Evolutionary conservation across 2,113 vertebrate species (phyloP), one percentile per base, ranked within the genome.

Genomic region (Microtus richardsoni): DNA sequence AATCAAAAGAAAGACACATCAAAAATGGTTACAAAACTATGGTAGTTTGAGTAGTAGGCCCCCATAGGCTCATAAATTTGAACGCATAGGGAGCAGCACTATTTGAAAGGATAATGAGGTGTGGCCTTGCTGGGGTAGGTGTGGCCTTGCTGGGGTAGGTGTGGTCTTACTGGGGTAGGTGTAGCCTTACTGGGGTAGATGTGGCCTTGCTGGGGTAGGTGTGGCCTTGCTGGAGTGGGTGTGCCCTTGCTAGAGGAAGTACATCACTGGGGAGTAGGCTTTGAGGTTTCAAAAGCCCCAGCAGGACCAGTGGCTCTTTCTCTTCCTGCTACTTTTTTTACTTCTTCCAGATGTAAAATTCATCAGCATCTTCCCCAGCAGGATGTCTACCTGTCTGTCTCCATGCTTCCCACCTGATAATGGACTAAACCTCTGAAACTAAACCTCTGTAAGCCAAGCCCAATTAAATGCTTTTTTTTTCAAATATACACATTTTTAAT

Each of bases 401-500:
- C 36, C 68, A n/a, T 71, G 36, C 1, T 71, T 71, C 68, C 68
- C 9, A 7, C 68, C n/a, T 41, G 71, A 41, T 41, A 41, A 6
- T 74, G 71, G 21, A 74, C 71, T 74, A 74, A 41, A 74, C 68
- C 16, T 71, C 68, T 41, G 19, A n/a, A n/a, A 74, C 71, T 74
- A 74, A 41, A 74, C 68, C 16, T 71, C 68, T 41, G 19, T 41
- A 39, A 73, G 39, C 39, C 9, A 74, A 21, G 2, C 71, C 39
- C 71, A 73, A 41, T 41, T 73, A 73, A 73, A 73, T 73, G 21
- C 8, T 73, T 21, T 71, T n/a, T n/a, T n/a, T n/a, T n/a, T 21
- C 99, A 99, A 99, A 99, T 99, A 99, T 99, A 99, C 99, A 99
- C 99, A 99, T 97, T 99, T 99, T 99, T 99, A 99, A 99, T 99